Percentiles rank a stretch among this genome's conserved stretches.
Conservation (phyloP, 2,797 vertebrate genomes). For the Buphagus erythrorhynchus region DNA sequence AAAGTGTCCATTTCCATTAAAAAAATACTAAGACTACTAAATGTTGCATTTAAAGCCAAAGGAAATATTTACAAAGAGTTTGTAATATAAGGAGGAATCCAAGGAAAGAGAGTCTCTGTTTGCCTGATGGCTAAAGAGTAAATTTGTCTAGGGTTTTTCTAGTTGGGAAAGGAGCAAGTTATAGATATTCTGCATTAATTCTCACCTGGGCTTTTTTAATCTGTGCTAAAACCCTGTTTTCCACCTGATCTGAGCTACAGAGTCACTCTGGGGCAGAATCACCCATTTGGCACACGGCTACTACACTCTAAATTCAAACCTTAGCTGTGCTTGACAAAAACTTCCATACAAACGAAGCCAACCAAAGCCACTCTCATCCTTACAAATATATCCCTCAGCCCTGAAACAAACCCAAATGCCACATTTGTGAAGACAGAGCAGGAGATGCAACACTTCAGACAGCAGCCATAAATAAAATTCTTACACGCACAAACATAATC, state of each 20-base stretch:
- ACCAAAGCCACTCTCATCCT: background rate
- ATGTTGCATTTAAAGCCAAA: slow-evolving; percentile 22
- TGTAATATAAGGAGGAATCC: background rate
- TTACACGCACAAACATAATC: slow-evolving; percentile 11
- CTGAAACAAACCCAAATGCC: background rate
- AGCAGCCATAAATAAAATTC: slow-evolving; percentile 68
- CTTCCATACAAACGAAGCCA: background rate
- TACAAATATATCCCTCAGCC: background rate
- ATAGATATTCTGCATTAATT: background rate
- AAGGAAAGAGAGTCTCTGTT: background rate
- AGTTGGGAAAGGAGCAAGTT: background rate
- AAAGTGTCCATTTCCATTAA: background rate
- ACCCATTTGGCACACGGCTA: background rate
- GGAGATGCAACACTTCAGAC: background rate
- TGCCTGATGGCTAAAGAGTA: background rate
- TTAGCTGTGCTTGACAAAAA: background rate
- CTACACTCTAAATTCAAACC: background rate
- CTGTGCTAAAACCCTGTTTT: background rate
- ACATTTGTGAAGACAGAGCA: background rate
- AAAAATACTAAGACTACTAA: background rate
- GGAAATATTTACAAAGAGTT: slow-evolving; percentile 27
- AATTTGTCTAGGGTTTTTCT: background rate
- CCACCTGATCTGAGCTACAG: background rate
- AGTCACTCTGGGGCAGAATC: background rate
- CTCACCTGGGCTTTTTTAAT: background rate